Percentiles rank a stretch among this genome's conserved stretches.
Evolutionary conservation across 2,113 vertebrate genomes (phyloP).

Genomic region (Egretta garzetta): DNA sequence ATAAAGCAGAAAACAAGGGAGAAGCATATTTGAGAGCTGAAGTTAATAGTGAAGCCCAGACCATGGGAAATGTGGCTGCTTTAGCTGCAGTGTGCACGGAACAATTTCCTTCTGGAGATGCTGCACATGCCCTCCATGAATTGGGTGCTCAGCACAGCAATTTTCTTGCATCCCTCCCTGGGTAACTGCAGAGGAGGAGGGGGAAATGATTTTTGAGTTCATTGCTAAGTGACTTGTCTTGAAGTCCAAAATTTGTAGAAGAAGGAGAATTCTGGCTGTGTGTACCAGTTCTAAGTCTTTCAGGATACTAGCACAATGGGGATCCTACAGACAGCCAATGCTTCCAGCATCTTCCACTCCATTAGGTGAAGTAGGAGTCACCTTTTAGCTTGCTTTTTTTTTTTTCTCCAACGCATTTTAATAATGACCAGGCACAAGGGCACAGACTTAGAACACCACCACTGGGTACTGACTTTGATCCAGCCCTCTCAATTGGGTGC

Average conservation of each 20-base stretch:
- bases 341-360: background rate
- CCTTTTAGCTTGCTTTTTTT: background rate
- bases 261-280: background rate
- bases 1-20: background rate
- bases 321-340: background rate
- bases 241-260: background rate
- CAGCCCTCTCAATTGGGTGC: background rate
- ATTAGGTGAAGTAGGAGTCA: background rate
- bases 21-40: background rate
- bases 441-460: background rate
- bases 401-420: background rate
- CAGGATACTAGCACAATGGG: background rate
- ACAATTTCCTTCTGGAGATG: background rate
- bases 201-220: background rate
- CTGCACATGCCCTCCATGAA: accelerated
- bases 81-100: background rate
- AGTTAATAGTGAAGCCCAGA: background rate
- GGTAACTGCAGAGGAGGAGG: background rate
- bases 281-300: background rate
- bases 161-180: background rate
- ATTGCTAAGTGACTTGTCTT: background rate
- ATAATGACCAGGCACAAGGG: background rate
- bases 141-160: background rate
- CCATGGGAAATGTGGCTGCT: background rate
- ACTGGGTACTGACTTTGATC: background rate